Base-by-base conservation (phyloP, 1,140 invertebrate genomes). In the Tetragnatha versicolor region DNA sequence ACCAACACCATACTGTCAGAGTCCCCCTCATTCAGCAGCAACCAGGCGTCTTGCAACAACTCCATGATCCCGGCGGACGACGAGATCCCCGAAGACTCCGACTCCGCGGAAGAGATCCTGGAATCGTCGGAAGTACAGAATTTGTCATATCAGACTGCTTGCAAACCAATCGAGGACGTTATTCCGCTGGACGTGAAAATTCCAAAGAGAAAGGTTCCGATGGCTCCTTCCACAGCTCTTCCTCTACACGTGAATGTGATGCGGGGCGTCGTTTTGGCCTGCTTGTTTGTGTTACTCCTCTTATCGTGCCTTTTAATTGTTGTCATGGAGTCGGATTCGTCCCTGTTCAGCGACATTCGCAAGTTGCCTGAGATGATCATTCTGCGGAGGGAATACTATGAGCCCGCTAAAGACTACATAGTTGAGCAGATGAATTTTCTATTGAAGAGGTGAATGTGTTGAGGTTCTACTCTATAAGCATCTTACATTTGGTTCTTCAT, bases 321-420 rank as follows among this genome's bases (percentile, higher is more conserved):
- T 42, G 79, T 87, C 6, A 81, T 87, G 68, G 87, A 87, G 82
- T 92, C 91, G 14, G 92, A 94, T 84, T 89, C 90, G 82, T 89
- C 91, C 45, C 82, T 91, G 3, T 89, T 94, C 72, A 89, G 90
- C 49, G 87, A 87, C 20, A 83, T 94, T 51, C 89, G 91, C n/a
- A 90, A 90, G 82, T 89, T 90, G 82, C 93, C 93, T 20, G 93
- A 94, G 87, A 91, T 94, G 86, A 88, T 92, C 31, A 89, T 91
- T 60, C 88, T 94, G 53, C 89, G 91, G 79, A 90, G 91, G 82
- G 91, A 93, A 83, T 93, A 94, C 84, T 95, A 95, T 85, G 90
- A 91, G 83, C 93, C 93, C 7, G 87, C 92, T 27, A 94, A 93
- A 86, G 90, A 93, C 81, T 94, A 81, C 68, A 47, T 86, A 27